These are phyloP conservation scores for Bufo gargarizans DNA, from an alignment of 2,113 vertebrate species.

Conservation along the genomic window DNA sequence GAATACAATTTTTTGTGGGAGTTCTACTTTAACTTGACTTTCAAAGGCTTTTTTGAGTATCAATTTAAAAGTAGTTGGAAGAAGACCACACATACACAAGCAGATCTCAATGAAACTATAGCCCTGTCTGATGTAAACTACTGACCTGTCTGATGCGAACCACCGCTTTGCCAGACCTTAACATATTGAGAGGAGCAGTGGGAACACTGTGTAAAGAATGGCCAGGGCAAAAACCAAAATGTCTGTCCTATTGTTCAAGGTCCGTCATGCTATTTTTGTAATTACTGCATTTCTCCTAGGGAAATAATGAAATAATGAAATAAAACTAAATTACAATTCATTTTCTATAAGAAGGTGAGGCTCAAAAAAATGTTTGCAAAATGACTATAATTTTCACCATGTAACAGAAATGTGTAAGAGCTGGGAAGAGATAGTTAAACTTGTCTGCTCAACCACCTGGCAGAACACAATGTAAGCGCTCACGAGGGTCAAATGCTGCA, in stretches of 20 bases:
- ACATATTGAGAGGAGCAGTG: background rate
- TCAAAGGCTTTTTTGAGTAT: too few relatives aligned
- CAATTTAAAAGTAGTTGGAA: too few relatives aligned
- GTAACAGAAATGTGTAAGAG: background rate
- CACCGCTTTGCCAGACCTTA: background rate
- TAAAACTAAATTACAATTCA: background rate
- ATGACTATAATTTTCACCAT: background rate
- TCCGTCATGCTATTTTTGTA: background rate
- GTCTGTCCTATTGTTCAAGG: background rate
- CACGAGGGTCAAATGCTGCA: conserved; percentile 20
- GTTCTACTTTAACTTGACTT: too few relatives aligned
- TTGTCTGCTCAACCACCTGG: conserved; percentile 33
- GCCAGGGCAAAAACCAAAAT: background rate
- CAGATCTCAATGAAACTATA: background rate
- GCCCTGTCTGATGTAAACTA: too few relatives aligned
- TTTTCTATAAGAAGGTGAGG: background rate
- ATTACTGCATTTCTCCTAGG: background rate
- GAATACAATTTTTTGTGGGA: too few relatives aligned
- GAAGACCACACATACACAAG: too few relatives aligned
- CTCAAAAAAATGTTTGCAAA: background rate
- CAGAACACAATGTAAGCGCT: conserved; percentile 20
- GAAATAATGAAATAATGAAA: background rate
- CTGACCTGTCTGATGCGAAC: background rate
- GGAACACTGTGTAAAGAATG: background rate
- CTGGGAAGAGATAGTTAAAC: conserved; percentile 16